Percentiles rank a stretch among this genome's conserved stretches.
Evolutionary conservation across 2,797 vertebrate species (phyloP).

Genomic region (Coregonus ussuriensis): DNA sequence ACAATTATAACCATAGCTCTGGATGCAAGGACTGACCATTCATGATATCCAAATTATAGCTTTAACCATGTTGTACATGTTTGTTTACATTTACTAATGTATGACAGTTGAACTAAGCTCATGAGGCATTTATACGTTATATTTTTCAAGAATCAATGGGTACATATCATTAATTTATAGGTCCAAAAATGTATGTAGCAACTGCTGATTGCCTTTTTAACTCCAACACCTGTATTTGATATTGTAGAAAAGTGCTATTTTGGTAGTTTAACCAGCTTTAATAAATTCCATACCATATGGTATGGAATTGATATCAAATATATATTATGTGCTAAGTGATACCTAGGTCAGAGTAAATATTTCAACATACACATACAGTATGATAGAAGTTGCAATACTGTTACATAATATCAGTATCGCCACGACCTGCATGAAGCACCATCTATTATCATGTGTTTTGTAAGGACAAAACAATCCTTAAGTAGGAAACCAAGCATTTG

Average conservation of each 20-base stretch:
- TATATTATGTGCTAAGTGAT: slow-evolving; percentile 45
- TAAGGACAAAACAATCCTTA: slow-evolving; percentile 22
- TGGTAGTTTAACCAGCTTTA: slow-evolving; percentile 15
- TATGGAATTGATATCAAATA: slow-evolving; percentile 53
- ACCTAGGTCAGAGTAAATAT: slow-evolving; percentile 42
- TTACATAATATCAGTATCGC: slow-evolving; percentile 29
- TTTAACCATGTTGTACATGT: no score
- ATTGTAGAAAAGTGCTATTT: slow-evolving; percentile 28
- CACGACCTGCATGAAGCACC: slow-evolving; percentile 30
- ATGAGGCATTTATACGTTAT: no score
- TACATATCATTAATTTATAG: no score
- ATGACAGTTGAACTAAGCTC: no score
- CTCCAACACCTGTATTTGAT: neutral
- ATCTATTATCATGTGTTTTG: slow-evolving; percentile 20
- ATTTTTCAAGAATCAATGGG: no score
- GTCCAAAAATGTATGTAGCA: neutral
- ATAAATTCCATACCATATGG: slow-evolving; percentile 18
- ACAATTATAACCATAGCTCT: no score
- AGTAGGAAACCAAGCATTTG: slow-evolving; percentile 11
- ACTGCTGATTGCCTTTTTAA: slow-evolving; percentile 1
- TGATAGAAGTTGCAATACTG: slow-evolving; percentile 47
- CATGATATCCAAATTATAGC: slow-evolving; percentile 46
- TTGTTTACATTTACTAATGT: no score
- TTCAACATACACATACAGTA: slow-evolving; percentile 24
- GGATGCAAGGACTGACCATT: neutral